Evolutionary conservation across 2,797 vertebrate genomes (phyloP), one percentile per base, ranked within the genome.

Genomic region (Paedocypris micromegethes): DNA sequence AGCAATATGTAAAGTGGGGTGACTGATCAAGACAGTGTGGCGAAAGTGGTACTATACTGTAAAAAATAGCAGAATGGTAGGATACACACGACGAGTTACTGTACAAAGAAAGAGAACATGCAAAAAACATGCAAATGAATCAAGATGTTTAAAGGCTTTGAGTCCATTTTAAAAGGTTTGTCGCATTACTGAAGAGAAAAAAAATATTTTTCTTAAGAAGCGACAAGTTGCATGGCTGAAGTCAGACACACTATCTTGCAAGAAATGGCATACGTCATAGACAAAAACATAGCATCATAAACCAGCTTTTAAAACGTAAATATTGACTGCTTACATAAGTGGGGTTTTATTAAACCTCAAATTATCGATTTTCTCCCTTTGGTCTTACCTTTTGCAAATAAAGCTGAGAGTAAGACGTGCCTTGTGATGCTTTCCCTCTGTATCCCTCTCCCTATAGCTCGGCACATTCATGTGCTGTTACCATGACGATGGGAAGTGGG

Each of bases 391-490:
- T 92, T 89, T 79, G 90, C 85, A 82, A 23, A 23, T 23, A 23
- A 23, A 87, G 78, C 85, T 90, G 64, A 92, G 89, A 83, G 90
- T 91, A 77, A 91, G 88, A 83, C 92, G 87, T 61, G 89, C 90
- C 82, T 91, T 91, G 72, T 89, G 88, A 85, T 91, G 91, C 80
- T 91, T 89, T 79, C 90, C 86, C 42, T 5, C 40, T 44, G 44
- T 8, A 9, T 47, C 41, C 48, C 69, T 37, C 55, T 70, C 57
- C 48, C 58, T 73, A 6, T 87, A 84, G 83, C 90, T 78, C 85
- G 91, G 91, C 77, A 90, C 86, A 3, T 92, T 93, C 83, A 89
- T 88, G 2, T 90, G 90, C 84, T 92, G 92, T 87, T 90, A 90
- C 91, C 92, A 93, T 90, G 88, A 84, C 85, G 90, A 88, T 84